Evolutionary conservation across 2,888 invertebrate genomes (phyloP), one percentile per base, ranked within the genome.

Genomic region (Flexamia atlantica): DNA sequence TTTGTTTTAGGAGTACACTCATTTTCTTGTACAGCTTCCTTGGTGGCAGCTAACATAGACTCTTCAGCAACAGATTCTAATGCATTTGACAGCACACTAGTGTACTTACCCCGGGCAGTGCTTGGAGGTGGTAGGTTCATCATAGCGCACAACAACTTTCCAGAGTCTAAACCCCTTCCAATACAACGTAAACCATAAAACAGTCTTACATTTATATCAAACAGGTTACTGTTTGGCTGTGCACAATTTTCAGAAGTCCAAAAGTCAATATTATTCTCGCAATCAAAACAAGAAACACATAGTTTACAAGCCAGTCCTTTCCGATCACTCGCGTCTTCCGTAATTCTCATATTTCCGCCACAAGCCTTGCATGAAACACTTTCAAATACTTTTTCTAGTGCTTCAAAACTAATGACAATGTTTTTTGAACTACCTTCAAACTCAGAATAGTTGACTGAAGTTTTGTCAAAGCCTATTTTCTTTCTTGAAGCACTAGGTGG

Each of bases 201-300:
- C 9, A 79, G 30, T 60, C 79, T 76, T 40, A 76, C 12, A 79
- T 79, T 83, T 76, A 79, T 17, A 60, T 83, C 76, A 79, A 83
- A 83, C 25, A 83, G 40, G 53, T 53, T 53, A 20, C 53, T 53
- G 53, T 53, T 53, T 53, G 53, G 53, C 53, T 53, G 7, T 53
- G 53, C 17, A 53, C 53, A 53, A 5, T 53, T 53, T 53, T 53
- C 53, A 7, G n/a, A 53, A 20, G 53, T 53, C 53, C 20, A 53
- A 7, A 53, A 53, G 53, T 20, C 14, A 53, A 20, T 53, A 53
- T 20, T 53, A 17, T 53, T 53, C 12, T 53, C 53, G 14, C 53
- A 53, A 17, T 53, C 53, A 17, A 53, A 3, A 53, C 53, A 53
- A 7, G 53, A 20, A 53, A 53, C 53, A 53, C 53, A 53, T 17